A percentile compares a stretch with the other conserved stretches of the same genome.
Evolutionary conservation across 2,797 vertebrate species (phyloP).

Genomic region (Rhabdophis nuchalis): DNA sequence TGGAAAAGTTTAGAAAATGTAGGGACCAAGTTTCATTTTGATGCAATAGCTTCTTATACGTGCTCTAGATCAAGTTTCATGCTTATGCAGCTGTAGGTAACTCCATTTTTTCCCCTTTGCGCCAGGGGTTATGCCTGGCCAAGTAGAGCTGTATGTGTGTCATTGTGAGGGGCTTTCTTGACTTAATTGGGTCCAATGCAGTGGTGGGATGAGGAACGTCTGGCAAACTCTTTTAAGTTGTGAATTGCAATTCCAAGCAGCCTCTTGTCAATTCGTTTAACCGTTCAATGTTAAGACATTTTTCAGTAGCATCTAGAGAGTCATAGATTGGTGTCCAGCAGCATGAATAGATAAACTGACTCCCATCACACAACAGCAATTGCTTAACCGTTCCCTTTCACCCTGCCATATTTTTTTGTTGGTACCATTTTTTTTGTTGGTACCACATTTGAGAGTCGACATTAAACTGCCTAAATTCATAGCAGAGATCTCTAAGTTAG

Average conservation of each 20-base stretch:
- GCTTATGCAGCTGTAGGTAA: not conserved
- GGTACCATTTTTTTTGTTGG: not conserved
- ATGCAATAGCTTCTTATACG: not conserved
- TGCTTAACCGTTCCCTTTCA: not conserved
- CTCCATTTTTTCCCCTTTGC: rapidly evolving
- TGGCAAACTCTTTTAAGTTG: not conserved
- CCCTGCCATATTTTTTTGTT: not conserved
- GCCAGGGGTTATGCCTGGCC: not conserved
- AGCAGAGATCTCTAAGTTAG: not conserved
- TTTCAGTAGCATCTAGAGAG: not conserved
- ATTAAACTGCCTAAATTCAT: not conserved
- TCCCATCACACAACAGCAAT: not conserved
- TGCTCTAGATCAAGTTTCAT: not conserved
- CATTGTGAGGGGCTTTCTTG: not conserved
- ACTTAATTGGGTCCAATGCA: not conserved
- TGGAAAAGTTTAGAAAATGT: not conserved
- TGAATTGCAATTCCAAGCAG: not conserved
- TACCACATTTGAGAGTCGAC: not conserved
- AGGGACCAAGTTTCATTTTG: not conserved
- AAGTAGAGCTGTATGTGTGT: not conserved
- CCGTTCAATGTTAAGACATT: not conserved
- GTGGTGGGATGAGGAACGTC: not conserved
- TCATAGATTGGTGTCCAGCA: not conserved
- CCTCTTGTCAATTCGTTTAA: not conserved
- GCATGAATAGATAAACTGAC: not conserved